Evolutionary conservation across 2,113 vertebrate species (phyloP), one percentile per base, ranked within the genome.

Genomic region (Centropus unirufus): DNA sequence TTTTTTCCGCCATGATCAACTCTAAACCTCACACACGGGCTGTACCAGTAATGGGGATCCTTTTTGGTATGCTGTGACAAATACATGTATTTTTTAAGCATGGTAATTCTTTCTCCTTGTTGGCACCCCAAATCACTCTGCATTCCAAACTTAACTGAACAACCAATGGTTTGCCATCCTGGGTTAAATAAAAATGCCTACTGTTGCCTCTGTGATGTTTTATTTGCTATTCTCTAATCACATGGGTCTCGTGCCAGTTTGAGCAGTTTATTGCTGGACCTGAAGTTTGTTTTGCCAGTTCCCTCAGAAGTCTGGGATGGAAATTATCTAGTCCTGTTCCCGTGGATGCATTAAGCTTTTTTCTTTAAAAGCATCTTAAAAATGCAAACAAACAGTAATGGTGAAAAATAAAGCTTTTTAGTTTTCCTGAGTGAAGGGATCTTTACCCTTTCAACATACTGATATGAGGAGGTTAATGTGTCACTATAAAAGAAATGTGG

Each of bases 401-500:
- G 69, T 55, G 18, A 13, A 61, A 80, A 91, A 80, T 72, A 86
- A 92, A 79, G 87, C 79, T 74, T 82, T 92, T 88, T 88, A 73
- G 76, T 95, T 61, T 75, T 83, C 87, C 54, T 44, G 46, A 91
- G 52, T 64, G 80, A 82, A 94, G 46, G 44, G 58, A 69, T 90
- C 90, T 92, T 95, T 64, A 23, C 47, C 42, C 87, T 83, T 93
- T 96, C 91, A 93, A 68, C 77, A 59, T 23, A 24, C 54, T 90
- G 87, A 87, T 95, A 95, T 29, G 58, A 92, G 90, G 90, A 96
- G 92, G 94, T 95, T 96, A 96, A 96, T 89, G 82, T 96, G 82
- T 92, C 92, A 85, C 93, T 95, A 51, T 90, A 96, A 95, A 97
- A 97, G 95, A 93, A 96, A 93, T 86, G 90, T 83, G 51, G 78